A percentile compares a stretch with the other conserved stretches of the same genome.
Evolutionary conservation across 2,797 vertebrate species (phyloP).

Genomic region (Crenichthys baileyi): DNA sequence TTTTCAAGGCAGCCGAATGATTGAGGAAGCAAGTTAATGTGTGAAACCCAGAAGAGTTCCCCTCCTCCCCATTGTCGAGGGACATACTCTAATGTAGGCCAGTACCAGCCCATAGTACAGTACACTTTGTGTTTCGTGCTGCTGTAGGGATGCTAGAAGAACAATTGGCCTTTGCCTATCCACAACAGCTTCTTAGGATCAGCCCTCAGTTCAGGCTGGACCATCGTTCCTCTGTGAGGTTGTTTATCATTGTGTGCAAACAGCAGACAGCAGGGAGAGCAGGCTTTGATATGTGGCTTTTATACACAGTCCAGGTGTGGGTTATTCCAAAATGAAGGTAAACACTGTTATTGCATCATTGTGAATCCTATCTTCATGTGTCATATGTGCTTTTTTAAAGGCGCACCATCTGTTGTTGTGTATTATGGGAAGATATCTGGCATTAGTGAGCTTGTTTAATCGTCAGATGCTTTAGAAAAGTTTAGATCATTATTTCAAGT

Average conservation of each 20-base stretch:
- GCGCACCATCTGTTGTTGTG: background rate
- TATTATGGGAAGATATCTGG: background rate
- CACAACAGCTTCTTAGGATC: conserved; percentile 70
- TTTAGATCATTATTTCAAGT: background rate
- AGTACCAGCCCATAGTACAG: conserved; percentile 75
- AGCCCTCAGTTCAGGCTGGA: conserved; percentile 69
- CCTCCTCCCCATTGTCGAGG: conserved; percentile 61
- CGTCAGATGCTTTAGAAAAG: background rate
- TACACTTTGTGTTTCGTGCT: conserved; percentile 70
- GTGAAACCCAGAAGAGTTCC: conserved; percentile 54
- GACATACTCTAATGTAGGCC: conserved; percentile 73
- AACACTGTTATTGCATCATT: conserved; percentile 53
- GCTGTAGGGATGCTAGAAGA: conserved; percentile 68
- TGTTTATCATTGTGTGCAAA: conserved; percentile 57
- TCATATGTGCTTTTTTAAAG: conserved; percentile 13
- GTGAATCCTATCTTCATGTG: conserved; percentile 2
- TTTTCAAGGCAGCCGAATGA: conserved; percentile 39
- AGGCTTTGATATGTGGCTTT: conserved; percentile 42
- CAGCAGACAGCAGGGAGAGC: conserved; percentile 39
- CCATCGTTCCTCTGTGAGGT: conserved; percentile 52
- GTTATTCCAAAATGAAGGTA: conserved; percentile 71
- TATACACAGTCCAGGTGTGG: conserved; percentile 55
- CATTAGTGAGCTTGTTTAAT: conserved; percentile 6
- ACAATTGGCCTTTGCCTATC: conserved; percentile 74
- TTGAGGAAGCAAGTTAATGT: conserved; percentile 55